phyloP scores from a whole-genome alignment of 2,797 vertebrate species.

The Paedocypris micromegethes region DNA sequence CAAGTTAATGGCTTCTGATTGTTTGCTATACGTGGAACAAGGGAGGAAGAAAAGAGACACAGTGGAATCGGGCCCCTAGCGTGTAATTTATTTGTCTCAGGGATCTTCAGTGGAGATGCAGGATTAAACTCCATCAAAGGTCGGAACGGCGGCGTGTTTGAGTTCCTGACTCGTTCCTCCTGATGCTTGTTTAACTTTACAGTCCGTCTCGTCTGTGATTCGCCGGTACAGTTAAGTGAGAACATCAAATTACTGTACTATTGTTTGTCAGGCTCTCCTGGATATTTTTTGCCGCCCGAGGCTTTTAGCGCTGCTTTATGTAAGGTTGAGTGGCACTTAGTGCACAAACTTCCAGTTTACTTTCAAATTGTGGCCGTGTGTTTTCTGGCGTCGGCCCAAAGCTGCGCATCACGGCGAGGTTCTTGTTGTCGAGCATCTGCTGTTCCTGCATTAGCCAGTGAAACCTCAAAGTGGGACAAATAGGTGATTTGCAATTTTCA shows the following conservation, averaged over 20 bases:
- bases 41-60: not conserved
- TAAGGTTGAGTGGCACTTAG: conserved; percentile 1
- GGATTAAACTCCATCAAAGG: conserved; percentile 1
- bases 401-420: no score
- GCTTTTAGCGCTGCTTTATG: not conserved
- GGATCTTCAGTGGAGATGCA: not conserved
- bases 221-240: conserved; percentile 40
- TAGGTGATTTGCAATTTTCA: no score
- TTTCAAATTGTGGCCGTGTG: not conserved
- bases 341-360: not conserved
- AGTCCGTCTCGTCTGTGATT: conserved; percentile 36
- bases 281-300: conserved; percentile 4
- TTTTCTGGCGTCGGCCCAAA: no score
- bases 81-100: not conserved
- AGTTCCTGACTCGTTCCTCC: conserved; percentile 5
- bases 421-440: no score
- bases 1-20: conserved; percentile 1
- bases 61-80: not conserved
- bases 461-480: no score
- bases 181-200: conserved; percentile 63
- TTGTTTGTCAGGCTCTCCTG: conserved; percentile 30
- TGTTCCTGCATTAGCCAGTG: no score
- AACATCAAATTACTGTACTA: conserved; percentile 12
- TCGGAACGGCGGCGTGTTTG: conserved; percentile 9
- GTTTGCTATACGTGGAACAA: not conserved